Conservation (phyloP, 2,113 vertebrate genomes). For the Prunella fulvescens region DNA sequence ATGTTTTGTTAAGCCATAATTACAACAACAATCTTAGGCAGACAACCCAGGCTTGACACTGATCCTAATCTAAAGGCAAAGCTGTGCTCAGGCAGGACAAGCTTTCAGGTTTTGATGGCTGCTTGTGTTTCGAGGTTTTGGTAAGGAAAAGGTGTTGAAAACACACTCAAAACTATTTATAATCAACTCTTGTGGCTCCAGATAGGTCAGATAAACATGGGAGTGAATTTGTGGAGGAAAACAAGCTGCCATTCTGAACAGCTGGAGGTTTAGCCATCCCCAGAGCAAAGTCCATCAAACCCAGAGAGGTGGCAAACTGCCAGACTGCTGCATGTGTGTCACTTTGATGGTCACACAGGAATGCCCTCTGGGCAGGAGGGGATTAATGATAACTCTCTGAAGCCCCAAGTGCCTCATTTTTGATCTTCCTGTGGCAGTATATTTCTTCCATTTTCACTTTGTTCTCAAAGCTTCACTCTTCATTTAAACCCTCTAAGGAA, state of each 20-base stretch:
- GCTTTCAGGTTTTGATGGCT: background rate
- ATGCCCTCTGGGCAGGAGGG: background rate
- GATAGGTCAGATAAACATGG: background rate
- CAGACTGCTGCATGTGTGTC: slow-evolving; percentile 7
- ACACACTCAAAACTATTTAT: background rate
- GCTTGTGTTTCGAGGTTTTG: background rate
- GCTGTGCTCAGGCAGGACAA: background rate
- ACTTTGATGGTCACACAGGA: slow-evolving; percentile 32
- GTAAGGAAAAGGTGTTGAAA: background rate
- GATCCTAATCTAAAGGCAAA: background rate
- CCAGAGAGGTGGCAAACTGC: background rate
- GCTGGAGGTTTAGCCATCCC: slow-evolving; percentile 21
- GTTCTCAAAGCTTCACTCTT: slow-evolving; percentile 50
- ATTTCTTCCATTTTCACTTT: slow-evolving; percentile 54
- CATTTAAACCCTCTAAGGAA: slow-evolving; percentile 50
- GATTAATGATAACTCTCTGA: slow-evolving; percentile 52
- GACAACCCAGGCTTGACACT: background rate
- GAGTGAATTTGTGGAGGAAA: background rate
- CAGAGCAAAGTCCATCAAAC: slow-evolving; percentile 30
- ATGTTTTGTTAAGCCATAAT: background rate
- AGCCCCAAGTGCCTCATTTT: slow-evolving; percentile 18
- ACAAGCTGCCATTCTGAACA: background rate
- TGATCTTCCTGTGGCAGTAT: slow-evolving; percentile 5
- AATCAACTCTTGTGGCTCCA: background rate
- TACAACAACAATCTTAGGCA: background rate